Base-by-base conservation (phyloP, 2,797 vertebrate species). In the Cossypha heuglini region DNA sequence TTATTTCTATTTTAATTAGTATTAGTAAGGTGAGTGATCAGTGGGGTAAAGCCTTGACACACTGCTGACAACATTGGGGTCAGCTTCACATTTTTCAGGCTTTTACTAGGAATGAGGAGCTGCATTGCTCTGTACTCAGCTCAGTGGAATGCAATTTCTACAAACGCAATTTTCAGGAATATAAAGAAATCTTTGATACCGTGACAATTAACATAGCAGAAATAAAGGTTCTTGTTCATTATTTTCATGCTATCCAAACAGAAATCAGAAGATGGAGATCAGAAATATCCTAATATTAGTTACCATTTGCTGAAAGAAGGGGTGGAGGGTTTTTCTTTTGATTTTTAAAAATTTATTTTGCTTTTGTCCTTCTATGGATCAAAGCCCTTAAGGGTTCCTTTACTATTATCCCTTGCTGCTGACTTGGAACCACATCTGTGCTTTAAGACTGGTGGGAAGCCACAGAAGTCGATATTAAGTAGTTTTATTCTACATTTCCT, bases 401-500 rank as follows among this genome's bases (percentile, higher is more conserved):
- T 86, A n/a, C 40, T 72, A 29, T 73, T 86, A 40, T 64, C 16
- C 37, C 28, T 81, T 82, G 83, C 43, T 72, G 78, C 49, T 91
- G 63, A 72, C 80, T 96, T 95, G 85, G 90, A 94, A 92, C 42
- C 21, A 40, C 52, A 88, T 35, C 28, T 91, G 28, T 33, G 40
- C 88, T 88, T 93, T 76, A 85, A 88, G 52, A 78, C 46, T 49
- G 37, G 55, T 93, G 61, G 63, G 86, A 94, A 90, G 80, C 86
- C 86, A 94, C 81, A 91, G 67, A 96, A 71, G 51, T 94, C 51
- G 0, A 96, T 96, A 94, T 76, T 92, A 92, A 90, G 55, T 42
- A 85, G 83, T 79, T 96, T 94, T 68, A 80, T 77, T 90, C 63
- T 85, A 33, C 67, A 94, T 93, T 94, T 96, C 91, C 89, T 92